These are phyloP conservation scores for Melanostoma scalare DNA, from an alignment of 2,888 invertebrate genomes.

Conservation along the genomic window DNA sequence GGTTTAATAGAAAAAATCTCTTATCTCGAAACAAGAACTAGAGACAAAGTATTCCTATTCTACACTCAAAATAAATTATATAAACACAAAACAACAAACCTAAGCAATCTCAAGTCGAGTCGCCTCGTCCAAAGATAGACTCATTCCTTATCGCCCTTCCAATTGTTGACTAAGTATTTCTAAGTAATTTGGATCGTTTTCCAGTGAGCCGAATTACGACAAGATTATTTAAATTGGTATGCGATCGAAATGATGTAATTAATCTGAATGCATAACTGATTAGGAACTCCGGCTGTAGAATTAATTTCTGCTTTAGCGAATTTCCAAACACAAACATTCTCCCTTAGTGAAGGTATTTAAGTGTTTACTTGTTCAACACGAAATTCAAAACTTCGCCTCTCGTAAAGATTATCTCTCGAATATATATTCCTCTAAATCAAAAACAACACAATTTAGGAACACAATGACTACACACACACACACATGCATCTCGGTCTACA, in stretches of 20 bases:
- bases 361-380: constrained; percentile 3
- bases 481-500: background rate
- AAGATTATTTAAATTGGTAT: background rate
- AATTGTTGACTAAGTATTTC: background rate
- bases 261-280: constrained; percentile 25
- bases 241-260: constrained; percentile 23
- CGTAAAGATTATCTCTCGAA: too few species aligned
- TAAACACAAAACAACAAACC: too few species aligned
- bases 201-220: background rate
- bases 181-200: background rate
- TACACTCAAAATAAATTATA: too few species aligned
- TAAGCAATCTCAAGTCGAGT: too few species aligned
- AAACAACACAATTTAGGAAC: too few species aligned
- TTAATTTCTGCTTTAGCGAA: background rate
- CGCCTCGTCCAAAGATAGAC: background rate
- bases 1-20: too few species aligned
- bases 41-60: too few species aligned
- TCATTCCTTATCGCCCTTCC: constrained; percentile 26
- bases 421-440: too few species aligned
- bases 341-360: background rate
- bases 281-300: background rate
- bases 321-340: constrained; percentile 11
- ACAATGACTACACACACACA: too few species aligned
- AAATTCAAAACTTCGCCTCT: background rate
- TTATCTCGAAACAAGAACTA: too few species aligned